Evolutionary conservation across 2,113 vertebrate species (phyloP).

Genomic region (Lagenorhynchus albirostris): DNA sequence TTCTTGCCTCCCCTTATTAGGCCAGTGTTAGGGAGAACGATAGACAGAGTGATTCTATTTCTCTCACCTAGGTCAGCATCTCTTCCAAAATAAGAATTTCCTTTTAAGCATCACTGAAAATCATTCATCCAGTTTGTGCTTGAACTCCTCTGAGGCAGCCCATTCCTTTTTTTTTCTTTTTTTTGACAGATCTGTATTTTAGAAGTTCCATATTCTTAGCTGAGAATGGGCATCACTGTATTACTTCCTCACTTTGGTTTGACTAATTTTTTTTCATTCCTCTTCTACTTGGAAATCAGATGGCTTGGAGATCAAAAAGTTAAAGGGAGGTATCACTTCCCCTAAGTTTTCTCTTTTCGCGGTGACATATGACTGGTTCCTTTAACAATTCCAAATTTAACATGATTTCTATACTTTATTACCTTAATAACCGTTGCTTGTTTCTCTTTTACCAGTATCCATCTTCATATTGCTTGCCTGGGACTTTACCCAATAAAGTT

Average conservation of each 20-base stretch:
- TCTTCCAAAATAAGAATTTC: conserved; percentile 49
- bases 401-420: not conserved
- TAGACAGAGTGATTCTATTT: not conserved
- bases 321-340: not conserved
- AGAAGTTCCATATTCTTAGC: conserved; percentile 18
- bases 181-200: not conserved
- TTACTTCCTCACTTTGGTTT: not conserved
- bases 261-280: not conserved
- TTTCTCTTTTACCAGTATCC: not conserved
- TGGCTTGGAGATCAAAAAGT: not conserved
- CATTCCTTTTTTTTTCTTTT: not conserved
- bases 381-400: not conserved
- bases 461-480: not conserved
- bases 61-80: not conserved
- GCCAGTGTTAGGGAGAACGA: not conserved
- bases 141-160: not conserved
- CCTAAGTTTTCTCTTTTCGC: not conserved
- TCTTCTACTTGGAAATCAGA: conserved; percentile 15
- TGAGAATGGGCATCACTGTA: not conserved
- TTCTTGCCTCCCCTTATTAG: not conserved
- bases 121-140: conserved; percentile 1
- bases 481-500: not conserved
- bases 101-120: not conserved
- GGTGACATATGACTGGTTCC: not conserved
- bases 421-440: not conserved